These are phyloP conservation scores for Nannospalax galili DNA, from an alignment of 2,113 vertebrate species.

Conservation along the genomic window DNA sequence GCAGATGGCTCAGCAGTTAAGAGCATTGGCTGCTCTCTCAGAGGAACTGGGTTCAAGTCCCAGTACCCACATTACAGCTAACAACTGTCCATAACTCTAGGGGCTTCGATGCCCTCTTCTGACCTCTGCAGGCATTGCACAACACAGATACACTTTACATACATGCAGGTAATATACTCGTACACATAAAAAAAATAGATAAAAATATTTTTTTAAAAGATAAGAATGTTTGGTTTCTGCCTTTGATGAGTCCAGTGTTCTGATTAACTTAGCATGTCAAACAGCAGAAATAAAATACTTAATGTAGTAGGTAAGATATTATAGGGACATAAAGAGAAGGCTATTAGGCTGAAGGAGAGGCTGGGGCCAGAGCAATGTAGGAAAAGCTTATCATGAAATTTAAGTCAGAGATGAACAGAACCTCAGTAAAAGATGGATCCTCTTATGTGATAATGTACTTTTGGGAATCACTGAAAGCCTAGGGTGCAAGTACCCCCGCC, in stretches of 20 bases:
- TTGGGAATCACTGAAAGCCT: background rate
- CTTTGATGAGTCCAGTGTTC: background rate
- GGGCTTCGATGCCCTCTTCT: too few species aligned
- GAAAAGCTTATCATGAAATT: background rate
- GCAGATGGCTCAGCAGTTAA: too few species aligned
- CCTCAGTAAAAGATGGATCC: background rate
- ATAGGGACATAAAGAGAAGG: background rate
- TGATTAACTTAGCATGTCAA: background rate
- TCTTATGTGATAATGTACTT: background rate
- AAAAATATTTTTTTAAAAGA: too few species aligned
- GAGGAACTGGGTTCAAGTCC: too few species aligned
- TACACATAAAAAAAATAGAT: too few species aligned
- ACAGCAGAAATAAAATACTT: background rate
- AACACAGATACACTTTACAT: too few species aligned
- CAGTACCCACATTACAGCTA: too few species aligned
- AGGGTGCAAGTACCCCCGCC: background rate
- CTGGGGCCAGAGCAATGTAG: too few species aligned
- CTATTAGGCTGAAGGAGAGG: background rate
- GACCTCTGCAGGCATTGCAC: too few species aligned
- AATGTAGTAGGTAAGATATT: background rate
- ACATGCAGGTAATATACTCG: too few species aligned
- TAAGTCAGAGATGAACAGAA: background rate
- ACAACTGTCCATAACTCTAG: too few species aligned
- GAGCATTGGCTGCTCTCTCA: too few species aligned
- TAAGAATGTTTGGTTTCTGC: background rate